Conservation (phyloP, 2,797 vertebrate species). For the Falco berigora region DNA sequence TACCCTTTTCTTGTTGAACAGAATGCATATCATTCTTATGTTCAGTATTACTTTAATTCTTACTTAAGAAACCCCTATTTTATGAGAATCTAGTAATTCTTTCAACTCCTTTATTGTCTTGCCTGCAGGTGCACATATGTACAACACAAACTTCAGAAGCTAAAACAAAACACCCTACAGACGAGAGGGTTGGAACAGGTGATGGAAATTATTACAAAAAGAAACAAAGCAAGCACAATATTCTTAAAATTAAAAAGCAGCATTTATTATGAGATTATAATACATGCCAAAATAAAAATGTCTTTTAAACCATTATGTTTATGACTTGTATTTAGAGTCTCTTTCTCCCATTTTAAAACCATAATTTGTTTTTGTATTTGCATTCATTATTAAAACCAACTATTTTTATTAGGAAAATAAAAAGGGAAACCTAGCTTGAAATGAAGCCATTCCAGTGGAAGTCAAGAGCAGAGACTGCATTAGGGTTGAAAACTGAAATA, state of each 20-base stretch:
- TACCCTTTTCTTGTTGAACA: neutral
- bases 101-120: neutral
- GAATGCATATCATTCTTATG: neutral
- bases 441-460: neutral
- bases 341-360: neutral
- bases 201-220: neutral
- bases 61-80: neutral
- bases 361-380: neutral
- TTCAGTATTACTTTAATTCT: neutral
- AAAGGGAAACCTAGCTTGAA: neutral
- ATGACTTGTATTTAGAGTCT: neutral
- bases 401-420: neutral
- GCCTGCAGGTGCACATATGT: neutral
- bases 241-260: neutral
- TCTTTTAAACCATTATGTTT: neutral
- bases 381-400: neutral
- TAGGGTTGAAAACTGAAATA: neutral
- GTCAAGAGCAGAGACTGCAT: neutral
- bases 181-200: neutral
- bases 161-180: neutral
- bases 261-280: constrained; percentile 25
- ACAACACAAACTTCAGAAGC: neutral
- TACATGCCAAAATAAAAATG: neutral
- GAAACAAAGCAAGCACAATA: neutral
- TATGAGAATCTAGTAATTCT: neutral